phyloP scores from a whole-genome alignment of 2,113 vertebrate genomes.

The Microtus pennsylvanicus region DNA sequence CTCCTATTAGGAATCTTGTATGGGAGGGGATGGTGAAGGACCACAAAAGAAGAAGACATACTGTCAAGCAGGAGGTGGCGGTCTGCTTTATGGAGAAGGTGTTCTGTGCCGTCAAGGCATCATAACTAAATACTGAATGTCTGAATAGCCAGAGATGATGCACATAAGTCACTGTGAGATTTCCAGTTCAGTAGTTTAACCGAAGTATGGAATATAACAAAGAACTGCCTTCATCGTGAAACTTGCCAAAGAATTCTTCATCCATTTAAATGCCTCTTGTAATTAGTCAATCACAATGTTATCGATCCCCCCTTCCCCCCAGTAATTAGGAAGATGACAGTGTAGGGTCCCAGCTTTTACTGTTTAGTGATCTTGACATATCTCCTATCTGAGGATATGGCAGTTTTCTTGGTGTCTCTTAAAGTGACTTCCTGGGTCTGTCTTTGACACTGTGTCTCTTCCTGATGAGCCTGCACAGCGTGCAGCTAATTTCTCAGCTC shows the following conservation, averaged over 20 bases:
- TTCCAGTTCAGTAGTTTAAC: constrained; percentile 18
- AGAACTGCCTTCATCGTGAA: not conserved
- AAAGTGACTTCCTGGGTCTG: not conserved
- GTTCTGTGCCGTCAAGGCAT: not conserved
- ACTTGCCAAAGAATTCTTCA: not conserved
- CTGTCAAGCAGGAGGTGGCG: not conserved
- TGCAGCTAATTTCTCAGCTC: not conserved
- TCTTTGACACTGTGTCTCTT: not conserved
- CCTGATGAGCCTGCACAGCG: not conserved
- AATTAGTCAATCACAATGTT: constrained; percentile 7
- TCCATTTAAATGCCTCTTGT: constrained; percentile 4
- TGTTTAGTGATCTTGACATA: constrained; percentile 35
- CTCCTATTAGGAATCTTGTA: not conserved
- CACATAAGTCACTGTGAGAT: not conserved
- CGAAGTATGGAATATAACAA: constrained; percentile 15
- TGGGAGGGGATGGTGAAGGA: not conserved
- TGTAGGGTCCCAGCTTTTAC: constrained; percentile 6
- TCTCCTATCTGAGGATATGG: not conserved
- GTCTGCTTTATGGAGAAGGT: not conserved
- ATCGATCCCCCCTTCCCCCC: not conserved
- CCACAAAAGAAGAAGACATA: not conserved
- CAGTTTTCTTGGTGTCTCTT: not conserved
- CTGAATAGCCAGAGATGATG: not conserved
- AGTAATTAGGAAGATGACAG: not conserved
- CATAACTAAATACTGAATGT: not conserved